Conservation (phyloP, 2,113 vertebrate genomes). For the Aptenodytes patagonicus region DNA sequence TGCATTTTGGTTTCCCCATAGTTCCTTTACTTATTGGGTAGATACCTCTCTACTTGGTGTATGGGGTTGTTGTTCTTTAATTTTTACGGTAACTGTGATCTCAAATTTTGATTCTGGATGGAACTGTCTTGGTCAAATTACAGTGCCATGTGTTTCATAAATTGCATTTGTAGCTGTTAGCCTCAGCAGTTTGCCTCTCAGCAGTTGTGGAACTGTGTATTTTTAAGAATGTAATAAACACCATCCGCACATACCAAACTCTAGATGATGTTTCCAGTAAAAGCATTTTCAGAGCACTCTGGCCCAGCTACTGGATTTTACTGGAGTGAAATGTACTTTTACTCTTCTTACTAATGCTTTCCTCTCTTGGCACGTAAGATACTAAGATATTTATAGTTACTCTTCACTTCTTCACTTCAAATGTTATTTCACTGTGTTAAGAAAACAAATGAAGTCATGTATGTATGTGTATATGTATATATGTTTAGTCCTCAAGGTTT, state of each 20-base stretch:
- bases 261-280: constrained; percentile 38
- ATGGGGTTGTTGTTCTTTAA: not conserved
- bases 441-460: not conserved
- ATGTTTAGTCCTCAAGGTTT: not conserved
- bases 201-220: not conserved
- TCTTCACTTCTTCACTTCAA: not conserved
- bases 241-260: not conserved
- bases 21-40: not conserved
- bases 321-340: not conserved
- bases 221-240: constrained; percentile 41
- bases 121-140: constrained; percentile 1
- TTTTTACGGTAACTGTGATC: not conserved
- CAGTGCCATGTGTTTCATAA: not conserved
- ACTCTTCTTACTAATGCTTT: not conserved
- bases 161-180: constrained; percentile 37
- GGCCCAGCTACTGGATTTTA: not conserved
- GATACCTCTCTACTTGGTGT: not conserved
- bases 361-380: not conserved
- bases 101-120: not conserved
- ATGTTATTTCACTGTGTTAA: not conserved
- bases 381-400: not conserved
- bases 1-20: not conserved
- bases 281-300: constrained; percentile 38
- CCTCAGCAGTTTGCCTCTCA: not conserved
- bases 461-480: not conserved